Evolutionary conservation across 2,888 invertebrate genomes (phyloP).

Genomic region (Rapana venosa): DNA sequence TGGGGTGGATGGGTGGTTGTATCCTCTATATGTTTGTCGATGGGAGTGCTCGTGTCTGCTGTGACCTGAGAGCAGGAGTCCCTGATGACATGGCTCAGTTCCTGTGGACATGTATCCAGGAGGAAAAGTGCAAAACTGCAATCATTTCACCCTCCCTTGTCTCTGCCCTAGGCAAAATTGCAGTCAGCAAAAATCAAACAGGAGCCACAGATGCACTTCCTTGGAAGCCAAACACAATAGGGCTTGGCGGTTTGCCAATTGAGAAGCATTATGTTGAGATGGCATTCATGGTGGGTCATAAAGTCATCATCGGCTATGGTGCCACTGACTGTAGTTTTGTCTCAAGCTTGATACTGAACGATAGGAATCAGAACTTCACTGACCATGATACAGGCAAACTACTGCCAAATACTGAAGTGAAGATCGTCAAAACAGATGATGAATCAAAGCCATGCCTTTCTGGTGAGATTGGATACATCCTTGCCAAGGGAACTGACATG

Average conservation of each 20-base stretch:
- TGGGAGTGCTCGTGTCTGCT: not conserved
- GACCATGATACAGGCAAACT: conserved; percentile 29
- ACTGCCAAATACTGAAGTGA: not conserved
- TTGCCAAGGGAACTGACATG: conserved; percentile 10
- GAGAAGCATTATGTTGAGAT: not conserved
- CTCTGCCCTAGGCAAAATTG: not conserved
- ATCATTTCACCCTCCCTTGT: not conserved
- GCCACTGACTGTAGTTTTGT: not conserved
- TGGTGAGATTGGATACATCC: conserved; percentile 7
- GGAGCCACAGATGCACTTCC: not conserved
- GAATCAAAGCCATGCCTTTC: not conserved
- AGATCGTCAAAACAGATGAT: not conserved
- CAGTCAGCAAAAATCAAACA: not conserved
- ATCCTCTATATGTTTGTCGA: not conserved
- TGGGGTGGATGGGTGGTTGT: conserved; percentile 8
- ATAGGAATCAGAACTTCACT: not conserved
- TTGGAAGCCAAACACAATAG: not conserved
- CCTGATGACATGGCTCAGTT: conserved; percentile 1
- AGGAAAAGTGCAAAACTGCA: not conserved
- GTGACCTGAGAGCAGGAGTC: not conserved
- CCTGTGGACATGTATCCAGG: not conserved
- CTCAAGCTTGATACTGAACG: not conserved
- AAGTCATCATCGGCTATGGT: not conserved
- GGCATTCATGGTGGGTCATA: not conserved
- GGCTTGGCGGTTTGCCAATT: not conserved